Base-by-base conservation (phyloP, 2,113 vertebrate species). In the Sturnira hondurensis region DNA sequence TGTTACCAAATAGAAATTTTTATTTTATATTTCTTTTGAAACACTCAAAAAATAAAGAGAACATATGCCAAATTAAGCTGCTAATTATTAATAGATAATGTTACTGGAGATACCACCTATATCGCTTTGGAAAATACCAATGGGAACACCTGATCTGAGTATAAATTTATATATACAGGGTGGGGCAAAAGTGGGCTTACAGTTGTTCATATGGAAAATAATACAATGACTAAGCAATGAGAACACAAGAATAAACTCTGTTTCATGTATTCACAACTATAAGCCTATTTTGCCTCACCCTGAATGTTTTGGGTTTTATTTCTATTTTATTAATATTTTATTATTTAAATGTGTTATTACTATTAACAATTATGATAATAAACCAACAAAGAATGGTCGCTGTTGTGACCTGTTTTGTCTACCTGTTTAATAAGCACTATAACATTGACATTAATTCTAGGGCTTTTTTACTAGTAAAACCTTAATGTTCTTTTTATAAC, bases 401-500 rank as follows among this genome's bases (percentile, higher is more conserved):
- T 47, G 11, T 45, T 50, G 0, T 45, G 9, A 47, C 1, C 1
- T 77, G 7, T 84, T 96, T 83, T 76, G 31, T 41, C 22, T 43
- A 28, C 83, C 28, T 31, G 54, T 0, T 81, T 76, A 96, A 92
- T 91, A 95, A 8, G 1, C 1, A 68, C 74, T 45, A 93, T 70
- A 94, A 90, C 86, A 83, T 17, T 80, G 4, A 61, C 56, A 86
- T 11, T 80, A 56, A 76, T 74, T 90, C 2, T 12, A 41, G 15
- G 2, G 26, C 71, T 71, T 71, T 73, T 76, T 2, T 81, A 67
- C 93, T 96, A 96, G 77, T 93, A 94, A 14, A 89, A 90, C 31
- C 68, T 96, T 11, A 82, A 58, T 61, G 43, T 45, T 63, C 47
- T 96, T 96, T 95, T 94, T 92, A 90, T 81, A 92, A 82, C 47